A percentile compares a stretch with the other conserved stretches of the same genome.
Evolutionary conservation across 2,888 invertebrate species (phyloP).

Genomic region (Shargacucullia verbasci): DNA sequence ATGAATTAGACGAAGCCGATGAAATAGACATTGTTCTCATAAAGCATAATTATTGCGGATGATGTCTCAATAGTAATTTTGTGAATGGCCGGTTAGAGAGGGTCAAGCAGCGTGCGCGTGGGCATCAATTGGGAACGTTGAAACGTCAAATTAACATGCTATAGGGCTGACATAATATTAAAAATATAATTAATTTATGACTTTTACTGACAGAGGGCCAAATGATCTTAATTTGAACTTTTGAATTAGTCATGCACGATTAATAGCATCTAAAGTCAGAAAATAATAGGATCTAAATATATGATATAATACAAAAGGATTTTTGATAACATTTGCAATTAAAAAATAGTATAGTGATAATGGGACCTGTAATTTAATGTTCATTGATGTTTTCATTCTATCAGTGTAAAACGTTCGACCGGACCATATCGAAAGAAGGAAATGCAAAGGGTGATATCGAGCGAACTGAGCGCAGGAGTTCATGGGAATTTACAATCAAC

Average conservation of each 20-base stretch:
- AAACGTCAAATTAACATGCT: slow-evolving; percentile 78
- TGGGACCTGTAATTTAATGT: too few relatives aligned
- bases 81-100: slow-evolving; percentile 72
- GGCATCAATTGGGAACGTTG: slow-evolving; percentile 84
- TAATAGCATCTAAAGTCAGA: slow-evolving; percentile 6
- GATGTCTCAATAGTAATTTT: slow-evolving; percentile 83
- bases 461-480: too few relatives aligned
- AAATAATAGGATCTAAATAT: too few relatives aligned
- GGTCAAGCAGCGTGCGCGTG: slow-evolving; percentile 80
- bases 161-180: slow-evolving; percentile 68
- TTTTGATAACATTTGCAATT: too few relatives aligned
- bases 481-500: too few relatives aligned
- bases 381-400: too few relatives aligned
- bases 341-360: too few relatives aligned
- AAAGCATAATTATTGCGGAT: slow-evolving; percentile 74
- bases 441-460: too few relatives aligned
- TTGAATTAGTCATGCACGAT: slow-evolving; percentile 23
- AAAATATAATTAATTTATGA: slow-evolving; percentile 48
- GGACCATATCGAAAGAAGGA: too few relatives aligned
- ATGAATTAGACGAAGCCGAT: slow-evolving; percentile 19
- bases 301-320: too few relatives aligned
- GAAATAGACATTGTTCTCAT: slow-evolving; percentile 57
- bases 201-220: slow-evolving; percentile 23
- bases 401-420: too few relatives aligned
- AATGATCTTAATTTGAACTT: slow-evolving; percentile 39